Evolutionary conservation across 1,140 invertebrate genomes (phyloP), one percentile per base, ranked within the genome.

Genomic region (Glossosoma conforme): DNA sequence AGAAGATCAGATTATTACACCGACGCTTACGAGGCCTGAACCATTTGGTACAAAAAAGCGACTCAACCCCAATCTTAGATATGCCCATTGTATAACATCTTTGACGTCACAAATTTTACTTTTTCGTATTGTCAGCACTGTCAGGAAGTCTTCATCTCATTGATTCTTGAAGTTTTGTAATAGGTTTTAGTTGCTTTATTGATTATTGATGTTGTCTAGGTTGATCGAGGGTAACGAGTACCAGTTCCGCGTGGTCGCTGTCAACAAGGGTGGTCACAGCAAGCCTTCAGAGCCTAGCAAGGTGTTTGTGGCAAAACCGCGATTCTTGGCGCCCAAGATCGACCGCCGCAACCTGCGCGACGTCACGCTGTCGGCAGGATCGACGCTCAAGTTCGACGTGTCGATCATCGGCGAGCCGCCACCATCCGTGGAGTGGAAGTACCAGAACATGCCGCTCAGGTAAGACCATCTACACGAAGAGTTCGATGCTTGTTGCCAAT

Each of bases 201-300:
- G 9, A n/a, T 15, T 11, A 41, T 21, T 18, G 9, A 43, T 43
- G 56, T 28, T 30, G 21, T 30, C 19, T 54, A 73, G 72, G 45
- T 72, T 99, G 2, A 89, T 94, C 58, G 94, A 98, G 77, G 95
- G 95, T 35, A 93, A 95, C 65, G 93, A 97, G 67, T 99, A 99
- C 67, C 93, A 98, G 68, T 98, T 98, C 83, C 83, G 96, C n/a
- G 89, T 98, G 2, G 89, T 91, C 60, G 95, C 96, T 22, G 77
- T 95, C 18, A 98, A 98, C 68, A 95, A 95, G 69, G 93, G 91
- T 47, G 94, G 94, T 1, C 84, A 86, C 65, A 93, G 91, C 37
- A 87, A 91, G 61, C 90, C 93, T 1, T 85, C 87, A 1, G 87
- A 93, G 30, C 75, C 88, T 9, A 89, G 90, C 69, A 93, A 91